Percentiles rank a stretch among this genome's conserved stretches.
These are phyloP conservation scores for Condylura cristata DNA, from an alignment of 2,113 vertebrate genomes.

Conservation along the genomic window DNA sequence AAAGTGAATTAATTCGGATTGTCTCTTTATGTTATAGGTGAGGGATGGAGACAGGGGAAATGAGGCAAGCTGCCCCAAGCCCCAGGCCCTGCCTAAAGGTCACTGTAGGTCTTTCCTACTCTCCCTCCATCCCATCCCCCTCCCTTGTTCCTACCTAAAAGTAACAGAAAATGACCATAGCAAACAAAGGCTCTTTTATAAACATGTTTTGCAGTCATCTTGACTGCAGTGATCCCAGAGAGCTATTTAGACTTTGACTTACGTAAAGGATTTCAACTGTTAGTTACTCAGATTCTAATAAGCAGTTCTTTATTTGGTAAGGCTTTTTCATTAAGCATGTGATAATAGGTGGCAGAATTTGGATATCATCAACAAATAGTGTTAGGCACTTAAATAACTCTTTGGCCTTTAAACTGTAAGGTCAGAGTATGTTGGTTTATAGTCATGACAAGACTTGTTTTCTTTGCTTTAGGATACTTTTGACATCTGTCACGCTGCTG, in stretches of 20 bases:
- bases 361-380: not conserved
- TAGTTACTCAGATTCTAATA: conserved; percentile 9
- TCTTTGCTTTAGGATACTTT: conserved; percentile 85
- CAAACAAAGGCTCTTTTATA: not conserved
- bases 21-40: not conserved
- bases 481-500: conserved; percentile 86
- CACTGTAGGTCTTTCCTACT: not conserved
- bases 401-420: conserved; percentile 12
- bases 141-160: not conserved
- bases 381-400: conserved; percentile 10
- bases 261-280: not conserved
- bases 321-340: not conserved
- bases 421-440: conserved; percentile 39
- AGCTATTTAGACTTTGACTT: conserved; percentile 8
- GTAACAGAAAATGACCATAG: not conserved
- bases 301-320: conserved; percentile 48
- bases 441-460: conserved; percentile 43
- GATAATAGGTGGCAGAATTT: conserved; percentile 29
- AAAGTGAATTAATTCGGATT: not conserved
- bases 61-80: not conserved
- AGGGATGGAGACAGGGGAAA: not conserved
- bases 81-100: not conserved
- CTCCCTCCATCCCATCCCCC: too few species aligned
- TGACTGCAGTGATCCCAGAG: not conserved
- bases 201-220: not conserved